Evolutionary conservation across 2,113 vertebrate genomes (phyloP), one percentile per base, ranked within the genome.

Genomic region (Zapus hudsonius): DNA sequence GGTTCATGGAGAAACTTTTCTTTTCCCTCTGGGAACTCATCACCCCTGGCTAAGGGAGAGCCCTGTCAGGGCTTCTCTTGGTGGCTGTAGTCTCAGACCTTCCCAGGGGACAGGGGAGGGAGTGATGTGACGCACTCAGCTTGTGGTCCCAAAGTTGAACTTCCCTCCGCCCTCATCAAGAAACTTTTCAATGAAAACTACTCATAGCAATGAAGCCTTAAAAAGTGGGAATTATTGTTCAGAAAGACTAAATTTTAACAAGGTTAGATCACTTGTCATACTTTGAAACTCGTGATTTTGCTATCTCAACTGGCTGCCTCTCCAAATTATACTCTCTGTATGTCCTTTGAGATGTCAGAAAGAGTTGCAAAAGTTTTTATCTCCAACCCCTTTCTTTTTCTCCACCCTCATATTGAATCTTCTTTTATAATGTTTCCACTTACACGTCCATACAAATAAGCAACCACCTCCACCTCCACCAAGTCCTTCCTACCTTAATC

Each of bases 261-360:
- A 75, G 40, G 61, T 79, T 36, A 72, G 38, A 47, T 73, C n/a
- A 27, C 27, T 69, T 73, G 4, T 38, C 57, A 80, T 29, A 47
- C 75, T 66, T 74, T 88, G 64, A 83, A 93, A 90, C 55, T 31
- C 57, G 36, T 29, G 29, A 36, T 85, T 95, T 91, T 89, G 29
- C 57, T 29, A 10, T 87, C 16, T 31, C 44, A 61, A 52, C n/a
- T 57, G 67, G 38, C 33, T 91, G 10, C 7, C 57, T 84, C 59
- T 95, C 66, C 73, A 78, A 76, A 74, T 44, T 63, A 63, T 57
- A 63, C 67, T 76, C 36, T 52, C 16, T 8, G 23, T 4, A 25
- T 31, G 36, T 25, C 72, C 40, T 11, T 52, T 67, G 17, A 27
- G 16, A 29, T 85, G 31, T 85, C 72, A 73, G 52, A 84, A 3